These are phyloP conservation scores for Cataglyphis altisquamis DNA, from an alignment of 2,888 invertebrate genomes.

Conservation along the genomic window DNA sequence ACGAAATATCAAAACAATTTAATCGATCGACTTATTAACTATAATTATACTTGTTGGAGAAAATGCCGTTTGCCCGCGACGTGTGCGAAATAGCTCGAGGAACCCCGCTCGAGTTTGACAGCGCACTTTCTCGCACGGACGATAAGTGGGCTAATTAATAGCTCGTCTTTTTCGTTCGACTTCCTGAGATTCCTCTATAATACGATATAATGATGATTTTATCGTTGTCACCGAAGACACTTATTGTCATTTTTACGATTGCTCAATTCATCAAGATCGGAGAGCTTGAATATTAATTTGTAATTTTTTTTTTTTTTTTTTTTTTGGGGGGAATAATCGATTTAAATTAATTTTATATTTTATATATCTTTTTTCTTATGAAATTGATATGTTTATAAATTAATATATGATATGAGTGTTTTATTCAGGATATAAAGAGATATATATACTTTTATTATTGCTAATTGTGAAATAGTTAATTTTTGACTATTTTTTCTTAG, in stretches of 20 bases:
- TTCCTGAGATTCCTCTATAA: slow-evolving; percentile 52
- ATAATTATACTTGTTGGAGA: slow-evolving; percentile 46
- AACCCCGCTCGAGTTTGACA: slow-evolving; percentile 25
- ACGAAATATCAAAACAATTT: slow-evolving; percentile 55
- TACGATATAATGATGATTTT: slow-evolving; percentile 53
- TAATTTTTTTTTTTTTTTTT: neutral
- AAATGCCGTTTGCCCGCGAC: slow-evolving; percentile 27
- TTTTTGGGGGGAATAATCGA: neutral
- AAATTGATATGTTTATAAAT: neutral
- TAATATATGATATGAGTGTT: neutral
- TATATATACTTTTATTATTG: neutral
- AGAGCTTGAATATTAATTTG: neutral
- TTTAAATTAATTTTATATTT: neutral
- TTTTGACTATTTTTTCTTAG: slow-evolving; percentile 1
- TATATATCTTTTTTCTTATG: neutral
- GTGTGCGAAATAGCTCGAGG: slow-evolving; percentile 1
- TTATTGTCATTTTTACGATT: slow-evolving; percentile 41
- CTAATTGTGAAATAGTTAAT: neutral
- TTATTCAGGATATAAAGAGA: neutral
- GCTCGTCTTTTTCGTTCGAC: slow-evolving; percentile 49
- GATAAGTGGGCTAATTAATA: slow-evolving; percentile 49
- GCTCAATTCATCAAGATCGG: slow-evolving; percentile 36
- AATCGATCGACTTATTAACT: slow-evolving; percentile 46
- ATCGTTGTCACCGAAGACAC: slow-evolving; percentile 32
- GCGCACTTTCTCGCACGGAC: slow-evolving; percentile 55